Evolutionary conservation across 2,113 vertebrate genomes (phyloP).

Genomic region (Anarhynchus alexandrinus): DNA sequence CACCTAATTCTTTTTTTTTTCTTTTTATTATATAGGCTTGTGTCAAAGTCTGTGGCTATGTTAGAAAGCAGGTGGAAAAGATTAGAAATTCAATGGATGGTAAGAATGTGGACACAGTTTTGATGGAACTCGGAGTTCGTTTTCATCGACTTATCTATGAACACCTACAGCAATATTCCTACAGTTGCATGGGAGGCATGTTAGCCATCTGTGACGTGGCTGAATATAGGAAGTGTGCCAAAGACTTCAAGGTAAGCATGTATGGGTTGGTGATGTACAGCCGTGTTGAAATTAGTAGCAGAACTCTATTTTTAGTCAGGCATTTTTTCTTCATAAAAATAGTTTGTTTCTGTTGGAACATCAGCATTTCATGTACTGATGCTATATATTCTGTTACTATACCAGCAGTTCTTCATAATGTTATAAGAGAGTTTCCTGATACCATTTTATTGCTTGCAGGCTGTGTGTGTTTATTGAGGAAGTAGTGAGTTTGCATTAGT

Average conservation of each 20-base stretch:
- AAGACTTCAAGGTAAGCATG: conserved; percentile 86
- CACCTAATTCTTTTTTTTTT: not conserved
- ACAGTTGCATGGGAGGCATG: conserved; percentile 99
- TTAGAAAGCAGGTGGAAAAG: conserved; percentile 94
- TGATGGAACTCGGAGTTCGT: conserved; percentile 94
- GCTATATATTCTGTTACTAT: not conserved
- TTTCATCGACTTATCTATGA: conserved; percentile 97
- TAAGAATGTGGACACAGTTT: conserved; percentile 96
- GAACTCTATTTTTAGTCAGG: not conserved
- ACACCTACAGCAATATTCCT: conserved; percentile 96
- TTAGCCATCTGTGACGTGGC: conserved; percentile 98
- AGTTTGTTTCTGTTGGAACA: not conserved
- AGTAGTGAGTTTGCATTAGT: not conserved
- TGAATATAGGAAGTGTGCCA: conserved; percentile 95
- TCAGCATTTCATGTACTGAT: not conserved
- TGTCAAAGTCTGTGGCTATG: conserved; percentile 92
- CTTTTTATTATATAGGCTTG: conserved; percentile 82
- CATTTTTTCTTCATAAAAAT: not conserved
- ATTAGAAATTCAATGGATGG: conserved; percentile 97
- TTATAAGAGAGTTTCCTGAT: not conserved
- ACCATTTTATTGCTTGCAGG: not conserved
- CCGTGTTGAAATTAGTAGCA: not conserved
- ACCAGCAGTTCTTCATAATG: not conserved
- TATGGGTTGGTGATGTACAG: not conserved
- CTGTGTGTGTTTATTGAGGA: not conserved